Evolutionary conservation across 2,888 invertebrate species (phyloP).

Genomic region (Ochropleura plecta): DNA sequence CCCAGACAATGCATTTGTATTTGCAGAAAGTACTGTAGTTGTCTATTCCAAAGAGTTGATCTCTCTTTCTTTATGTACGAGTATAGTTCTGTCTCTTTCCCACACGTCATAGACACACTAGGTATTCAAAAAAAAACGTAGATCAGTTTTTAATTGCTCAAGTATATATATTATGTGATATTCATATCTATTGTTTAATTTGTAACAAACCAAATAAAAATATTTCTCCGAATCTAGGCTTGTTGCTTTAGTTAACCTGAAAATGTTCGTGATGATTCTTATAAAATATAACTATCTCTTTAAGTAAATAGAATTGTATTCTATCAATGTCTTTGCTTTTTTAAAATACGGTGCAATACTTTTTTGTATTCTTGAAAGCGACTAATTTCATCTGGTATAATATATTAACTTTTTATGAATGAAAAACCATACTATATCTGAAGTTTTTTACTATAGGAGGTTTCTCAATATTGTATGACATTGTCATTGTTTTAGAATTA

Average conservation of each 20-base stretch:
- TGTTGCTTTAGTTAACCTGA: conserved; percentile 7
- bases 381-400: background rate
- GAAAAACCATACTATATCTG: background rate
- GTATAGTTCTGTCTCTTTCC: too few relatives aligned
- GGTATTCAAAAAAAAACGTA: conserved; percentile 25
- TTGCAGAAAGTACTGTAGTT: too few relatives aligned
- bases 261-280: conserved; percentile 5
- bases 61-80: too few relatives aligned
- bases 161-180: conserved; percentile 52
- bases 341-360: conserved; percentile 28
- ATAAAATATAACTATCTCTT: background rate
- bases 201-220: conserved; percentile 9
- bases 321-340: background rate
- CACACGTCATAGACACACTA: too few relatives aligned
- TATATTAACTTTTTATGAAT: background rate
- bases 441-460: conserved; percentile 8
- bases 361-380: background rate
- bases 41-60: too few relatives aligned
- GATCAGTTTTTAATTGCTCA: conserved; percentile 58
- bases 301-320: background rate
- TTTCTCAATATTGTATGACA: conserved; percentile 18
- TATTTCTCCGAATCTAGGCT: conserved; percentile 22
- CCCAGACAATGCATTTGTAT: too few relatives aligned
- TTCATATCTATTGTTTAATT: conserved; percentile 42
- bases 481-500: conserved; percentile 15